These are phyloP conservation scores for Pasiphila rectangulata DNA, from an alignment of 2,888 invertebrate genomes.

Conservation along the genomic window DNA sequence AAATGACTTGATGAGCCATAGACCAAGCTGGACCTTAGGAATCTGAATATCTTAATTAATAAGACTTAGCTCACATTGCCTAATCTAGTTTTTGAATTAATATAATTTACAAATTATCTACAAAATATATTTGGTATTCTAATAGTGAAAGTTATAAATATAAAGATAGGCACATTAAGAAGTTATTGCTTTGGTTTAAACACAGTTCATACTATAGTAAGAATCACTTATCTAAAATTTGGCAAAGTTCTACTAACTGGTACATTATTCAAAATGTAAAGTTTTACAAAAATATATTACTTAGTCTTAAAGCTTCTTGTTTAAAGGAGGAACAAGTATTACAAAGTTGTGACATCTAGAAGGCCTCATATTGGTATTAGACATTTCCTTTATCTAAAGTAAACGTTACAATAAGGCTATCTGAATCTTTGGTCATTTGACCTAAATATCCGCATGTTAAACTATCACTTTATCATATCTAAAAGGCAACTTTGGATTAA, in stretches of 20 bases:
- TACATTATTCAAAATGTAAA: slow-evolving; percentile 54
- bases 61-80: slow-evolving; percentile 9
- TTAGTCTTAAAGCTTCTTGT: slow-evolving; percentile 64
- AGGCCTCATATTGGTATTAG: slow-evolving; percentile 57
- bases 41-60: slow-evolving; percentile 6
- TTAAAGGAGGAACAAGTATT: slow-evolving; percentile 60
- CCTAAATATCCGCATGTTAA: slow-evolving; percentile 64
- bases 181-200: slow-evolving; percentile 79
- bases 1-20: slow-evolving; percentile 15
- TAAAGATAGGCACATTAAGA: slow-evolving; percentile 71
- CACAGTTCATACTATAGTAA: slow-evolving; percentile 66
- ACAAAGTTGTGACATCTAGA: slow-evolving; percentile 51
- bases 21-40: slow-evolving; percentile 5
- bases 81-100: slow-evolving; percentile 10
- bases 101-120: slow-evolving; percentile 43
- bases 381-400: slow-evolving; percentile 60
- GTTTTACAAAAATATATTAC: slow-evolving; percentile 66
- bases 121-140: slow-evolving; percentile 66
- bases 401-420: slow-evolving; percentile 66
- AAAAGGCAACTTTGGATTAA: slow-evolving; percentile 79
- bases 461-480: slow-evolving; percentile 76
- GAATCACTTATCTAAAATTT: slow-evolving; percentile 75
- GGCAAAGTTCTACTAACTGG: slow-evolving; percentile 66
- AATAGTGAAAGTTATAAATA: slow-evolving; percentile 52
- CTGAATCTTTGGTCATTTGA: slow-evolving; percentile 68